phyloP scores from a whole-genome alignment of 37 sponge, comb jelly and placozoan genomes.

The Ephydatia muelleri region DNA sequence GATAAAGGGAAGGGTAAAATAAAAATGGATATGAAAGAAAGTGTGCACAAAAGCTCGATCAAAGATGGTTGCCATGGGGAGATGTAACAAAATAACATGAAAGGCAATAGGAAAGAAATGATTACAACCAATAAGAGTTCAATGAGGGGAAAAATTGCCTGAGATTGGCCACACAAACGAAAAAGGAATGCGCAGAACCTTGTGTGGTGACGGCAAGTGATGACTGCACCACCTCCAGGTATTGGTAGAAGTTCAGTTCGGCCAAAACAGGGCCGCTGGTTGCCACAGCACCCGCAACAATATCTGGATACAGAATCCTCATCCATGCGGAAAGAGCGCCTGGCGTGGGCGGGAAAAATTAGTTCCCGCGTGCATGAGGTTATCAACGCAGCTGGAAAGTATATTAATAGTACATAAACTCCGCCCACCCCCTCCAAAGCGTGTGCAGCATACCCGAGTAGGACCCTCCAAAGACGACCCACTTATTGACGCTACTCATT shows the following conservation, averaged over 20 bases:
- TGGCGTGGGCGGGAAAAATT: too few species aligned
- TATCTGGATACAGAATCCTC: conserved; percentile 71
- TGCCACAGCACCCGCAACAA: conserved; percentile 78
- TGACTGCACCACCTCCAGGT: conserved; percentile 76
- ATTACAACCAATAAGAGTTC: not conserved
- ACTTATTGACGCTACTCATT: conserved; percentile 51
- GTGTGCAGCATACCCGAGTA: conserved; percentile 52
- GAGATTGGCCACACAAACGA: not conserved
- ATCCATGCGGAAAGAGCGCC: conserved; percentile 87
- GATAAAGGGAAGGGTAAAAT: not conserved
- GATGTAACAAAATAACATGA: not conserved
- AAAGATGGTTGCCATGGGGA: too few species aligned
- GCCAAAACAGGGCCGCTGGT: conserved; percentile 83
- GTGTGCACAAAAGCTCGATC: not conserved
- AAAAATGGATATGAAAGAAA: not conserved
- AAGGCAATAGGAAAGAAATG: not conserved
- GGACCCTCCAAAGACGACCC: conserved; percentile 90
- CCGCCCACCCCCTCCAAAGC: not conserved
- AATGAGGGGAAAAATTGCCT: not conserved
- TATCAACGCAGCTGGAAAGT: not conserved
- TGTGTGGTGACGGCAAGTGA: conserved; percentile 54
- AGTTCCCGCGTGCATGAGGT: too few species aligned
- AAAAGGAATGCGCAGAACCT: not conserved
- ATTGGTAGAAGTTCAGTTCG: conserved; percentile 65
- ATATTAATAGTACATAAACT: too few species aligned